These are phyloP conservation scores for Hylia prasina DNA, from an alignment of 2,113 vertebrate species.

Conservation along the genomic window DNA sequence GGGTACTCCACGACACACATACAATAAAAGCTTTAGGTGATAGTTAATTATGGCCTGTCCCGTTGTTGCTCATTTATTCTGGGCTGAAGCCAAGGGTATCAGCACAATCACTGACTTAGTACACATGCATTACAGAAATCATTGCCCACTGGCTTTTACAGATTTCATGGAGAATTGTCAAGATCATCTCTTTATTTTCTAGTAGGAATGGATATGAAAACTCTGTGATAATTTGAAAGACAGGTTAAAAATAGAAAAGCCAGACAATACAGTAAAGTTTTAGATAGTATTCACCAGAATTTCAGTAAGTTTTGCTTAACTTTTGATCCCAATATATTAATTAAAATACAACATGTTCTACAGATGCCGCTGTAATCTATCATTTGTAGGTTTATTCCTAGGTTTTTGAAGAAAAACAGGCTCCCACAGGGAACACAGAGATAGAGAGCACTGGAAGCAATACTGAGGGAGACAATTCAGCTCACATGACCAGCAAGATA, in stretches of 20 bases:
- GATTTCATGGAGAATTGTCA: background rate
- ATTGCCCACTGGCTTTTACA: background rate
- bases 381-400: background rate
- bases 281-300: background rate
- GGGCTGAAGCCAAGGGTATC: background rate
- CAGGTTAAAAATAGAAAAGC: background rate
- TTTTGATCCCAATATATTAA: background rate
- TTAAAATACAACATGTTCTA: background rate
- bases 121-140: background rate
- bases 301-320: background rate
- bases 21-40: background rate
- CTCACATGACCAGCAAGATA: conserved; percentile 23
- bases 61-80: background rate
- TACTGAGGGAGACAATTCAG: background rate
- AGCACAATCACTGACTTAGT: background rate
- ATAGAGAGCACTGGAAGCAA: background rate
- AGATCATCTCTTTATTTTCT: background rate
- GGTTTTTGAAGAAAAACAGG: background rate
- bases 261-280: background rate
- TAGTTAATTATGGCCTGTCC: background rate
- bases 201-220: background rate
- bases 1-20: background rate
- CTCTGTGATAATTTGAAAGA: background rate
- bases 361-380: background rate
- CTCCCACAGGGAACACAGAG: background rate